Percentiles rank a stretch among this genome's conserved stretches.
These are phyloP conservation scores for Xenopus borealis DNA, from an alignment of 2,113 vertebrate species.

Conservation along the genomic window DNA sequence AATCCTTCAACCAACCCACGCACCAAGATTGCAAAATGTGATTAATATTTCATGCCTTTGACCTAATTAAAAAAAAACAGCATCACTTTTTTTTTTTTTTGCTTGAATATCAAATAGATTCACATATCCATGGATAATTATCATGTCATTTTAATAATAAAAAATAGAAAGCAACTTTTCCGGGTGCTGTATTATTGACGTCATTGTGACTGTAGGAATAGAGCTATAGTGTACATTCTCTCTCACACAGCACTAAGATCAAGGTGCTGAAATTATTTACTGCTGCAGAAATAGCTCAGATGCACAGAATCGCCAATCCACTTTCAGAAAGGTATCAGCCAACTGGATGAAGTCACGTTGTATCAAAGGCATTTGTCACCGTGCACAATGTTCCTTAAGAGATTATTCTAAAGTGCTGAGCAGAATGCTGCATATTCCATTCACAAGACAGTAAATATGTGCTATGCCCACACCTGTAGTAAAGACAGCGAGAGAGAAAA, in stretches of 20 bases:
- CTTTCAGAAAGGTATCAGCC: not conserved
- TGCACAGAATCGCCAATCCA: not conserved
- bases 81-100: not conserved
- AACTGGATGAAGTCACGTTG: not conserved
- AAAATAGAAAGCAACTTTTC: not conserved
- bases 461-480: not conserved
- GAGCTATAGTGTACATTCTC: too few species aligned
- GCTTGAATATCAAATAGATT: not conserved
- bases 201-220: not conserved
- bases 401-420: not conserved
- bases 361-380: not conserved
- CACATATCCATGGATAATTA: not conserved
- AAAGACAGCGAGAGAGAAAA: constrained; percentile 39
- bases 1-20: not conserved
- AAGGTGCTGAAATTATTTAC: too few species aligned
- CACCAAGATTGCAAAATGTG: constrained; percentile 1
- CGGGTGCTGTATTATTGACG: not conserved
- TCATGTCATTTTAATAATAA: too few species aligned
- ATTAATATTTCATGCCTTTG: constrained; percentile 39
- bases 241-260: too few species aligned
- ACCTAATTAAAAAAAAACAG: constrained; percentile 17
- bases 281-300: too few species aligned
- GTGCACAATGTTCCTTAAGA: not conserved
- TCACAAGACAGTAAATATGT: not conserved
- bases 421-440: not conserved